Evolutionary conservation across 2,113 vertebrate genomes (phyloP).

Genomic region (Cnemophilus loriae): DNA sequence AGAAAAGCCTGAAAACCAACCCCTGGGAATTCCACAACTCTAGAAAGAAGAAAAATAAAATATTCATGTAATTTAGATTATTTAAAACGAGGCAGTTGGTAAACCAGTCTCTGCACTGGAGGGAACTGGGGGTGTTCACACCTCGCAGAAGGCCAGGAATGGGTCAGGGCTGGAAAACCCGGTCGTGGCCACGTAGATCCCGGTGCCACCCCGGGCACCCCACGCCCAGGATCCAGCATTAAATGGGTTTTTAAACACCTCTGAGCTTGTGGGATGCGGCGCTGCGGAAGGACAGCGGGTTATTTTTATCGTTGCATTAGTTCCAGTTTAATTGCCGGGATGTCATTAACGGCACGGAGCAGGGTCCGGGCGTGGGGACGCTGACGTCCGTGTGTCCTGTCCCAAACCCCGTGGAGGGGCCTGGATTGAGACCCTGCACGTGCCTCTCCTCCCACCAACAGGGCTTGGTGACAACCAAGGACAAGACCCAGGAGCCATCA

Average conservation of each 20-base stretch:
- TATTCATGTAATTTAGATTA: not conserved
- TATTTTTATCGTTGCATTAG: not conserved
- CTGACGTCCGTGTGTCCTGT: not conserved
- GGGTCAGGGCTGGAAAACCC: not conserved
- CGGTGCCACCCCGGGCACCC: not conserved
- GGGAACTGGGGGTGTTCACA: not conserved
- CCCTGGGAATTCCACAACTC: not conserved
- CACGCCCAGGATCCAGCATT: accelerated
- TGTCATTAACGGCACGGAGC: not conserved
- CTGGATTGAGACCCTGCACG: accelerated
- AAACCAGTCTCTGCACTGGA: not conserved
- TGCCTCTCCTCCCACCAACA: accelerated
- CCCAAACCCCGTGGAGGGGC: accelerated
- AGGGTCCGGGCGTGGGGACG: not conserved
- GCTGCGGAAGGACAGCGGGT: not conserved
- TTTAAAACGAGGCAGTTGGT: not conserved
- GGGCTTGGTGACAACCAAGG: not conserved
- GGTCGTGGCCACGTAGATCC: accelerated
- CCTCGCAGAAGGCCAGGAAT: not conserved
- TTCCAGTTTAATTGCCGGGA: not conserved
- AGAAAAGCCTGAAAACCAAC: conserved; percentile 7
- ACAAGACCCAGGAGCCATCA: not conserved
- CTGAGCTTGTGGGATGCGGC: not conserved
- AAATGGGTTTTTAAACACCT: not conserved
- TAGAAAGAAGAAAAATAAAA: not conserved